Evolutionary conservation across 2,113 vertebrate genomes (phyloP), one percentile per base, ranked within the genome.

Genomic region (Chaetura pelagica): DNA sequence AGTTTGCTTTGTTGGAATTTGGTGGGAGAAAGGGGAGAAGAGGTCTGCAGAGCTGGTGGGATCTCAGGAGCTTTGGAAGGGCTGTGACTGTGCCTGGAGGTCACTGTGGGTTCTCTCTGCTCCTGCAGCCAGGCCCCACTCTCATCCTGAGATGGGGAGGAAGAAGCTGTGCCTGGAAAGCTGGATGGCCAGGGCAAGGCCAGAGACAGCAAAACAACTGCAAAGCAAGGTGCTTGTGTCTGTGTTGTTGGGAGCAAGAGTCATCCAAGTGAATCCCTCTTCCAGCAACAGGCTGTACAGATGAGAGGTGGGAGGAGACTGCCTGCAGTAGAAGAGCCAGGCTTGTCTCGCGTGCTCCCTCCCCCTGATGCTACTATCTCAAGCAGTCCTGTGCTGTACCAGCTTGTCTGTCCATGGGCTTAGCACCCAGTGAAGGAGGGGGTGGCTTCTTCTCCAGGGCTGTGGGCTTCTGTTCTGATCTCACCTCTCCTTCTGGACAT

Each of bases 91-190:
- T 46, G 32, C 12, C 18, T 24, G 38, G 46, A 18, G 5, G 5
- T 57, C 0, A 0, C 0, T 2, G 13, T 15, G 30, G 5, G 1
- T 10, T 62, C 14, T 62, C 12, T 44, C 35, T 49, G 34, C 27
- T 72, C 20, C 46, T 27, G 32, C 59, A 55, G 34, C 5, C 49
- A 73, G 4, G 4, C 18, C 59, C 23, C 15, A 7, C 8, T 62
- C n/a, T 27, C 1, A 1, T 17, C 61, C 44, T 24, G 38, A 24
- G 18, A 7, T 7, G 15, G 20, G 46, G n/a, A 62, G 23, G 7
- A 32, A 62, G 38, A 13, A 38, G 6, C 40, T 61, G 9, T 52
- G 15, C 52, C 73, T 75, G 66, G n/a, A 49, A 58, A 58, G 17
- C 23, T 1, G 4, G 20, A 5, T 10, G 13, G 26, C 32, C 5